These are phyloP conservation scores for Pogonocichla stellata DNA, from an alignment of 2,113 vertebrate species.

Conservation along the genomic window DNA sequence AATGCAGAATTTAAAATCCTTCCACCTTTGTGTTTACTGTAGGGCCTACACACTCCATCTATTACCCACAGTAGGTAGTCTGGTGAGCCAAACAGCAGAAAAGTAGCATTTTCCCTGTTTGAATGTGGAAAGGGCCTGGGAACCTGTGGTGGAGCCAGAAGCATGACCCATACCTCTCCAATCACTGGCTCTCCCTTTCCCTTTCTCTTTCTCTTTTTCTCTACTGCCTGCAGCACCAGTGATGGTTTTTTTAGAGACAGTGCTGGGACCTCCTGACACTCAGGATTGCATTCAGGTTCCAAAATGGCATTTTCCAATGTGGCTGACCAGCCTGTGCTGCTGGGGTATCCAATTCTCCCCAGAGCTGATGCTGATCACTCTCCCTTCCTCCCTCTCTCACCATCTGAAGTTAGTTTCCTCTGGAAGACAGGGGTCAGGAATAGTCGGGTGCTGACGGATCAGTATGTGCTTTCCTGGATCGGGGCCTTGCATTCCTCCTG, in stretches of 20 bases:
- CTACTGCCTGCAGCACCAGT: background rate
- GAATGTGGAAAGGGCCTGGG: background rate
- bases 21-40: background rate
- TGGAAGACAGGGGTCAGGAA: background rate
- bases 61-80: rapidly evolving
- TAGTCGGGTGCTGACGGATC: background rate
- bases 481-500: background rate
- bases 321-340: rapidly evolving
- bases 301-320: rapidly evolving
- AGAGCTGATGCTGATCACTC: background rate
- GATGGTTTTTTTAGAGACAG: background rate
- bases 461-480: background rate
- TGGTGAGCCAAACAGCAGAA: background rate
- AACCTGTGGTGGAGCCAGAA: background rate
- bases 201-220: background rate
- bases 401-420: slow-evolving; percentile 35
- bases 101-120: background rate
- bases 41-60: background rate
- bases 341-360: rapidly evolving
- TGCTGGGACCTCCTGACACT: background rate
- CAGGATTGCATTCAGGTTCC: background rate
- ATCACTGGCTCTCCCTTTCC: rapidly evolving
- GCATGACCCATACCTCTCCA: rapidly evolving
- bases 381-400: background rate
- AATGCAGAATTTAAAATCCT: background rate